Evolutionary conservation across 1,140 invertebrate species (phyloP).

Genomic region (Drosophila bifasciata): DNA sequence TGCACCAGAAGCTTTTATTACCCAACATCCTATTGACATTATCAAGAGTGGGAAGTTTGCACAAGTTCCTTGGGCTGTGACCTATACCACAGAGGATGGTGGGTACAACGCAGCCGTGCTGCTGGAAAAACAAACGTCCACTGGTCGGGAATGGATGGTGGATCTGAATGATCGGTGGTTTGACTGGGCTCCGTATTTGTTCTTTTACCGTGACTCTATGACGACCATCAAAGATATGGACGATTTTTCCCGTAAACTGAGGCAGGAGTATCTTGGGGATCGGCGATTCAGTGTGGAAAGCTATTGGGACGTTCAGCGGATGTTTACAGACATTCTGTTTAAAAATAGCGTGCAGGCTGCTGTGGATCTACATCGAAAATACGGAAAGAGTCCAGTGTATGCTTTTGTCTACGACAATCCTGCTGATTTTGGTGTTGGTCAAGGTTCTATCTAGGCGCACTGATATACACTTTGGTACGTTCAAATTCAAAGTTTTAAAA

Average conservation of each 20-base stretch:
- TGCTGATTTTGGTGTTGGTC: conserved; percentile 15
- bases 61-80: conserved; percentile 85
- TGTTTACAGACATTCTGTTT: conserved; percentile 66
- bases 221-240: conserved; percentile 36
- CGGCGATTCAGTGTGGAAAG: conserved; percentile 39
- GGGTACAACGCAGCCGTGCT: conserved; percentile 85
- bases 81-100: conserved; percentile 85
- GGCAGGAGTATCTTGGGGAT: conserved; percentile 48
- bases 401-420: conserved; percentile 67
- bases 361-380: conserved; percentile 42
- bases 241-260: conserved; percentile 44
- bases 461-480: too few species aligned
- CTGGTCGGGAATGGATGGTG: conserved; percentile 22
- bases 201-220: conserved; percentile 53
- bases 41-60: conserved; percentile 84
- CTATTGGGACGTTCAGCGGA: conserved; percentile 45
- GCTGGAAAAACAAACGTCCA: neutral
- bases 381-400: conserved; percentile 40
- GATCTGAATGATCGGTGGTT: conserved; percentile 56
- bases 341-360: conserved; percentile 52
- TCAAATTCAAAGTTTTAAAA: too few species aligned
- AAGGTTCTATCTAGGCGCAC: neutral
- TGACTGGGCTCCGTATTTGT: conserved; percentile 51
- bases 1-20: conserved; percentile 84
- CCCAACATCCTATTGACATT: conserved; percentile 84